phyloP scores from a whole-genome alignment of 1,140 invertebrate genomes.

The Heterodera carotae region DNA sequence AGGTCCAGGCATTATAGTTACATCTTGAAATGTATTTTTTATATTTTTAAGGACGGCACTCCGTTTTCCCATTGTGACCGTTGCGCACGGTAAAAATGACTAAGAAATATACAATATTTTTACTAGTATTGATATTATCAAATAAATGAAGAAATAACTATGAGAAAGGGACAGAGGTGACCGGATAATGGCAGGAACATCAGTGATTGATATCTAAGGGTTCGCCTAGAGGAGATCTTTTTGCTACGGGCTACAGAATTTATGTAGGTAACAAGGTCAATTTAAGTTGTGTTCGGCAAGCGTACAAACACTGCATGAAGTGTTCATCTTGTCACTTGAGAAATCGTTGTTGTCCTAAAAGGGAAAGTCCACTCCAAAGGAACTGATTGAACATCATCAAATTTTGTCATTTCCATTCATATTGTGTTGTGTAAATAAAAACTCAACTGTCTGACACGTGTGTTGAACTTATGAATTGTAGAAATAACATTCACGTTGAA shows the following conservation, averaged over 20 bases:
- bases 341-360: slow-evolving; percentile 15
- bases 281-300: slow-evolving; percentile 27
- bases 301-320: slow-evolving; percentile 26
- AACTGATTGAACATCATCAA: not conserved
- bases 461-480: not conserved
- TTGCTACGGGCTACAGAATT: too few relatives aligned
- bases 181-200: too few relatives aligned
- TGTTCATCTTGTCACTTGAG: slow-evolving; percentile 27
- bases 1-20: slow-evolving; percentile 11
- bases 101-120: too few relatives aligned
- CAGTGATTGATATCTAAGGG: too few relatives aligned
- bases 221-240: too few relatives aligned
- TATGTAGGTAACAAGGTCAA: too few relatives aligned
- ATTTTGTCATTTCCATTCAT: not conserved
- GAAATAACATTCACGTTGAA: not conserved
- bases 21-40: slow-evolving; percentile 14
- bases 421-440: too few relatives aligned
- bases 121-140: too few relatives aligned
- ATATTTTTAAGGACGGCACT: slow-evolving; percentile 29
- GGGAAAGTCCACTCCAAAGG: not conserved
- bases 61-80: slow-evolving; percentile 22
- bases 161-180: too few relatives aligned
- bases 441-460: not conserved
- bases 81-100: slow-evolving; percentile 5
- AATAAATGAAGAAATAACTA: too few relatives aligned